Percentiles rank a stretch among this genome's conserved stretches.
Evolutionary conservation across 1,140 invertebrate genomes (phyloP).

Genomic region (Phocides pigmalion): DNA sequence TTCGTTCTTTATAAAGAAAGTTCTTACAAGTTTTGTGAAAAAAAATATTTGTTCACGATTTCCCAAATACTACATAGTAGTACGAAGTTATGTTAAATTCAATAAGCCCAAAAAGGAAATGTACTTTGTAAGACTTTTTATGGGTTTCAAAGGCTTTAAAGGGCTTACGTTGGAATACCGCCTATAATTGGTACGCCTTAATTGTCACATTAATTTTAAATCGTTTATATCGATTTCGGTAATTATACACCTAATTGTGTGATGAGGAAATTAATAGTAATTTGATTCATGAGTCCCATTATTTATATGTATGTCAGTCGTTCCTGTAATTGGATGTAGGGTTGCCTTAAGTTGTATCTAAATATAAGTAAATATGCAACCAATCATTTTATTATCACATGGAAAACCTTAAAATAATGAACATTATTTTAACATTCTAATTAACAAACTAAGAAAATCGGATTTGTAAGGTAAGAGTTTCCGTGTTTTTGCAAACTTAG

Average conservation of each 20-base stretch:
- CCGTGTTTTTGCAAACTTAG: no score
- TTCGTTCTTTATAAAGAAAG: no score
- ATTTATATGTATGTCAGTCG: neutral
- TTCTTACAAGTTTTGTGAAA: no score
- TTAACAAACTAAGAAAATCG: no score
- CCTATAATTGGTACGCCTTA: neutral
- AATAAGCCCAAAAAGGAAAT: neutral
- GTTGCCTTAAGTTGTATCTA: neutral
- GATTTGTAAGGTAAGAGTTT: no score
- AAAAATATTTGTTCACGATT: no score
- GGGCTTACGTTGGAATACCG: neutral
- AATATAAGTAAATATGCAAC: no score
- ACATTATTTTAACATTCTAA: no score
- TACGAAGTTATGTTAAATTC: neutral
- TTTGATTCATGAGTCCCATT: neutral
- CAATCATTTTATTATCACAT: no score
- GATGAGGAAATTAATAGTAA: neutral
- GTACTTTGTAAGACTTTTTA: neutral
- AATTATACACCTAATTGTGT: constrained; percentile 10
- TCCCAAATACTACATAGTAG: no score
- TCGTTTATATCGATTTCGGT: constrained; percentile 6
- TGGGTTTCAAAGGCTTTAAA: neutral
- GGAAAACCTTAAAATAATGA: no score
- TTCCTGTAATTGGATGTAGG: neutral
- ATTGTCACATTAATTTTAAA: constrained; percentile 5